These are phyloP conservation scores for Ptilonorhynchus violaceus DNA, from an alignment of 2,113 vertebrate species.

Conservation along the genomic window DNA sequence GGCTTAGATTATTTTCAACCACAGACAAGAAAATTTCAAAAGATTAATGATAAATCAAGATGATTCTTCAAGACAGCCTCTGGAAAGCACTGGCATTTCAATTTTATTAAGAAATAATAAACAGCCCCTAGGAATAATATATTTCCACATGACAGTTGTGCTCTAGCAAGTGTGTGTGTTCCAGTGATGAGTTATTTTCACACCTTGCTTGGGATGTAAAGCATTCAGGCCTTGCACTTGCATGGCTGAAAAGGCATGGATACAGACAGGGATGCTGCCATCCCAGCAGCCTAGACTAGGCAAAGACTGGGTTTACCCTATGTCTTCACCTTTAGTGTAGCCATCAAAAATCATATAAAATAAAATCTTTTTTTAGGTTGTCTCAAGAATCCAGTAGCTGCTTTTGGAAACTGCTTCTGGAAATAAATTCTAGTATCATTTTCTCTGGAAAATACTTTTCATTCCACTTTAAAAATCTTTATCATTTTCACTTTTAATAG, in stretches of 20 bases:
- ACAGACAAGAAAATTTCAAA: neutral
- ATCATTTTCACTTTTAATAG: neutral
- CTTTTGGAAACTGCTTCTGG: neutral
- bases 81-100: neutral
- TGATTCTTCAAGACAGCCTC: neutral
- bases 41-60: neutral
- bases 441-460: neutral
- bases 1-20: neutral
- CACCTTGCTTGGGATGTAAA: neutral
- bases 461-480: neutral
- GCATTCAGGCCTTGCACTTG: neutral
- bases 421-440: neutral
- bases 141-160: neutral
- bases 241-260: neutral
- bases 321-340: neutral
- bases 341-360: neutral
- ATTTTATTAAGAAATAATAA: constrained; percentile 28
- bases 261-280: neutral
- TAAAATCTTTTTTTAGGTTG: neutral
- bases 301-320: neutral
- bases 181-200: neutral
- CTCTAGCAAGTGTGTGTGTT: neutral
- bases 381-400: neutral
- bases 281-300: neutral
- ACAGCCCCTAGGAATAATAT: neutral